These are phyloP conservation scores for Hydrocynus forskahlii DNA, from an alignment of 2,797 vertebrate genomes.

Conservation along the genomic window DNA sequence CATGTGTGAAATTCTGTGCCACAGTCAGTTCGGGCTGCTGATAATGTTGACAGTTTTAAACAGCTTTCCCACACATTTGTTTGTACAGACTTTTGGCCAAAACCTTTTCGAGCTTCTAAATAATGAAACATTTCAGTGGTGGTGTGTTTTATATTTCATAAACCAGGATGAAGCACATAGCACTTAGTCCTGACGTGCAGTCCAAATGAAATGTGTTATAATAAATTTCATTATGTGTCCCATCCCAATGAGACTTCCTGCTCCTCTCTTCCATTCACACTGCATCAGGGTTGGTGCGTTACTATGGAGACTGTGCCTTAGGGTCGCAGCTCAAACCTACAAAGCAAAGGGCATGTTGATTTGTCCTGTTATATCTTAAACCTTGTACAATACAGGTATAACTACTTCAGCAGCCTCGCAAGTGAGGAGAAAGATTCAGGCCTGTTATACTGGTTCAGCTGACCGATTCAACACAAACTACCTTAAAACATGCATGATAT, in stretches of 20 bases:
- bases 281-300: neutral
- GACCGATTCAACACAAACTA: no score
- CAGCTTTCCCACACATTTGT: neutral
- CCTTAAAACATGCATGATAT: no score
- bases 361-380: neutral
- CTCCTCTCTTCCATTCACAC: neutral
- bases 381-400: neutral
- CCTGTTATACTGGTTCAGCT: no score
- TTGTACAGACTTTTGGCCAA: neutral
- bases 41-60: neutral
- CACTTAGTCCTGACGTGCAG: no score
- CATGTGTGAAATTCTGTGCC: neutral
- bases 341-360: no score
- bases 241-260: neutral
- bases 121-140: neutral
- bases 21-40: neutral
- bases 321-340: neutral
- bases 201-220: neutral
- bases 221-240: neutral
- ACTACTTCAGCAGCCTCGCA: neutral
- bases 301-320: neutral
- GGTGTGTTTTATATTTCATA: constrained; percentile 4
- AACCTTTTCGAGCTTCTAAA: neutral
- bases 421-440: no score
- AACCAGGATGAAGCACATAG: neutral